Base-by-base conservation (phyloP, 1,140 invertebrate species). In the Trypoxylus dichotomus region DNA sequence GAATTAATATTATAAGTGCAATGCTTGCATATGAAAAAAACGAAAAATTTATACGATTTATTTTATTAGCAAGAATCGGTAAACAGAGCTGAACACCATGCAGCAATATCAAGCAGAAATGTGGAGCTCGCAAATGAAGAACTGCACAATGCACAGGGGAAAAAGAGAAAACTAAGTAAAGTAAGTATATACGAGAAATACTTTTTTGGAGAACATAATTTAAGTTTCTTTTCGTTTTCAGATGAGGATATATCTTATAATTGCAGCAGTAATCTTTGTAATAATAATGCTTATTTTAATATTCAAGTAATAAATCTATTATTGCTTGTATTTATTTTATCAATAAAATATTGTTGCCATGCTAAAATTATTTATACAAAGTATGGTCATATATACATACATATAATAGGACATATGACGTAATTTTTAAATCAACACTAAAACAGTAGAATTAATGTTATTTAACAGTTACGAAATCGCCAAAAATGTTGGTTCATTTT, bases 81-180 rank as follows among this genome's bases (percentile, higher is more conserved):
- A 80, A 91, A 93, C 85, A 90, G 89, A 79, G 90, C 94, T 77
- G 92, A 93, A 87, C 91, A 91, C 88, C 92, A 91, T 87, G 92
- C 92, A 76, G 87, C 89, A 84, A 89, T 89, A 85, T 91, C 92
- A 7, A 88, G 88, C 43, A 88, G 91, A 81, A 90, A 90, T 84
- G 88, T 94, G 76, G 90, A 80, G 79, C 91, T 94, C 71, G 91
- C 91, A 80, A 86, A 88, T 81, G 90, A 93, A 84, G 74, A 78
- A 90, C 93, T 54, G 89, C 89, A 85, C 90, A 91, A 86, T 90
- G 93, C 74, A 88, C 90, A 85, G 92, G 89, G 84, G 11, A 79
- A 79, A 11, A 83, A 81, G 54, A 79, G 54, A 29, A 83, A 80
- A 78, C 76, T 75, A 58, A 68, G 82, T 15, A 84, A 83, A 79